Evolutionary conservation across 2,113 vertebrate species (phyloP).

Genomic region (Cephalopterus ornatus): DNA sequence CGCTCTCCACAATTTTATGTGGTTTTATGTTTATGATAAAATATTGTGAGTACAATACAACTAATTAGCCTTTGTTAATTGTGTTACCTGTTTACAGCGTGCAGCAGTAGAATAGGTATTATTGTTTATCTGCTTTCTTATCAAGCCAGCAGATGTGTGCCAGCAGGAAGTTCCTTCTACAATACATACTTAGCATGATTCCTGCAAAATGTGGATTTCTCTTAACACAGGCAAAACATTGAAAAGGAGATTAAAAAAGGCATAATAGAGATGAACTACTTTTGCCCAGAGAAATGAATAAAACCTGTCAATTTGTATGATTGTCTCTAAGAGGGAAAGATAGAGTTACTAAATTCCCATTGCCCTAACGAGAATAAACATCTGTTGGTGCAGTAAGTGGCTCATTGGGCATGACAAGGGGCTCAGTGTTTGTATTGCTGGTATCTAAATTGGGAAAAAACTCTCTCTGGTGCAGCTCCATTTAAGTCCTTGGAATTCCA

Average conservation of each 20-base stretch:
- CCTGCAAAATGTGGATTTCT: not conserved
- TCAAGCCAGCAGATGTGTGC: constrained; percentile 8
- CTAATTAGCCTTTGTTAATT: not conserved
- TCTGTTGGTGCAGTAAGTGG: not conserved
- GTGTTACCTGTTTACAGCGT: not conserved
- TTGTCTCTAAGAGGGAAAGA: not conserved
- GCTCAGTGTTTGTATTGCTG: not conserved
- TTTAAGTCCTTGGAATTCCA: not conserved
- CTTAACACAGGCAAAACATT: not conserved
- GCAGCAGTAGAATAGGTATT: not conserved
- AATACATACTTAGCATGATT: not conserved
- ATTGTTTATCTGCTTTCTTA: not conserved
- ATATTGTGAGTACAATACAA: not conserved
- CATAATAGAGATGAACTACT: not conserved
- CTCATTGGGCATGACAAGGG: not conserved
- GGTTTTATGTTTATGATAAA: not conserved
- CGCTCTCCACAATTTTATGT: not conserved
- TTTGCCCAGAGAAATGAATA: not conserved
- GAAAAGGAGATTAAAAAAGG: not conserved
- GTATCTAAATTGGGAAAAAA: not conserved
- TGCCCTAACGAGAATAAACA: not conserved
- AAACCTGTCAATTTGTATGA: not conserved
- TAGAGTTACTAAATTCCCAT: not conserved
- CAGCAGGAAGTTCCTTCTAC: not conserved
- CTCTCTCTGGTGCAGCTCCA: not conserved